phyloP scores from a whole-genome alignment of 2,888 invertebrate species.

The Sepiola atlantica region DNA sequence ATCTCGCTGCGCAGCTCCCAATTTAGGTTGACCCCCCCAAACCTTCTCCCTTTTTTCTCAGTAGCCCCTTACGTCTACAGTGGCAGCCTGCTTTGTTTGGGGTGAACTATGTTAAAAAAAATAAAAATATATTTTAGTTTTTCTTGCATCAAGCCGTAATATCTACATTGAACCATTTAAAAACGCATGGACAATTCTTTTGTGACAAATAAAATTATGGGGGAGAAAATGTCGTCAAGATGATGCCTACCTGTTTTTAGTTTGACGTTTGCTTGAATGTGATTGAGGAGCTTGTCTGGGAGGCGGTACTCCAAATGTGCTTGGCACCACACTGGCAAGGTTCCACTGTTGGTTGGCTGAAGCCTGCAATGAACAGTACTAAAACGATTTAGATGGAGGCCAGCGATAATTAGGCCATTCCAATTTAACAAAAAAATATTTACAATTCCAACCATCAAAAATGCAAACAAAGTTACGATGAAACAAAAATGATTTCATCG shows the following conservation, averaged over 20 bases:
- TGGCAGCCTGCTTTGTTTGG: no score
- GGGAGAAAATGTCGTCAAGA: not conserved
- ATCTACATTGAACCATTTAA: not conserved
- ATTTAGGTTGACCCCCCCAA: no score
- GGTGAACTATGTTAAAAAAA: no score
- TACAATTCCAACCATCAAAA: not conserved
- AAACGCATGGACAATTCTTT: not conserved
- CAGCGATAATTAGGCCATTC: not conserved
- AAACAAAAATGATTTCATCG: not conserved
- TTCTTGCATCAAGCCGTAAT: not conserved
- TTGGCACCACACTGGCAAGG: constrained; percentile 68
- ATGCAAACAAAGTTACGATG: not conserved
- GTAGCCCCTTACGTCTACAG: no score
- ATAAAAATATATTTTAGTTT: no score
- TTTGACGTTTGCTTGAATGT: constrained; percentile 64
- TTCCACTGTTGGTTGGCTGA: constrained; percentile 69
- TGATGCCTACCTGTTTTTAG: constrained; percentile 69
- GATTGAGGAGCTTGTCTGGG: constrained; percentile 59
- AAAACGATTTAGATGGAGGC: not conserved
- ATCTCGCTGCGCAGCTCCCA: no score
- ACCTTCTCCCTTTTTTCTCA: no score
- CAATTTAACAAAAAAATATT: constrained; percentile 32
- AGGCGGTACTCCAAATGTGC: constrained; percentile 61
- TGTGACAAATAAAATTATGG: not conserved
- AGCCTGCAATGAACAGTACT: constrained; percentile 56